Percentiles rank a stretch among this genome's conserved stretches.
These are phyloP conservation scores for Drosophila kurseongensis DNA, from an alignment of 1,140 invertebrate species.

Conservation along the genomic window DNA sequence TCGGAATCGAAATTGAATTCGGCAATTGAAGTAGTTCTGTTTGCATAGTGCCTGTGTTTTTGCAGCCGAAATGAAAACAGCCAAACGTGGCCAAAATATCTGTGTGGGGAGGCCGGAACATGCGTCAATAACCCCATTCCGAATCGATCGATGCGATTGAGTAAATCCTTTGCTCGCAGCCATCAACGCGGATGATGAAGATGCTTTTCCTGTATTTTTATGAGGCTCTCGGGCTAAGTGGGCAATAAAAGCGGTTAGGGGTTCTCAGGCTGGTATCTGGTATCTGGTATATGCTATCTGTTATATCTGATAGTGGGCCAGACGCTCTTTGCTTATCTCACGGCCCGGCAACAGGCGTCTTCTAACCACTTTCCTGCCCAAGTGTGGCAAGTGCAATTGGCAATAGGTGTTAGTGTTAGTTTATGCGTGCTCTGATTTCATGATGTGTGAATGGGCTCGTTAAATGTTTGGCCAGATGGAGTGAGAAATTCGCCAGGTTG, in stretches of 20 bases:
- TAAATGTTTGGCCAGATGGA: slow-evolving; percentile 38
- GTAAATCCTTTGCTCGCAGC: slow-evolving; percentile 45
- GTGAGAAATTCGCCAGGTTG: slow-evolving; percentile 39
- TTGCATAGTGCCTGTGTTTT: slow-evolving; percentile 50
- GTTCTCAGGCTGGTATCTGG: slow-evolving; percentile 22
- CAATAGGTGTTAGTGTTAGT: slow-evolving; percentile 41
- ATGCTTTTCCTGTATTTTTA: slow-evolving; percentile 60
- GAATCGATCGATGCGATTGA: slow-evolving; percentile 44
- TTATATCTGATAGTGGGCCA: too few relatives aligned
- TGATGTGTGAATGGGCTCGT: slow-evolving; percentile 52
- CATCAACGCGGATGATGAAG: slow-evolving; percentile 47
- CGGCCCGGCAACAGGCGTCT: slow-evolving; percentile 31
- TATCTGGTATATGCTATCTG: slow-evolving; percentile 17
- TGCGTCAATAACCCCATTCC: slow-evolving; percentile 79
- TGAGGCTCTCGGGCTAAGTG: slow-evolving; percentile 32
- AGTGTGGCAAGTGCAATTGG: slow-evolving; percentile 36
- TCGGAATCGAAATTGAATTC: slow-evolving; percentile 15
- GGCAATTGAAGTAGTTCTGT: slow-evolving; percentile 63
- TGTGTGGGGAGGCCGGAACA: slow-evolving; percentile 52
- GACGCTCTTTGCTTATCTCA: slow-evolving; percentile 50
- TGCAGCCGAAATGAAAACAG: slow-evolving; percentile 54
- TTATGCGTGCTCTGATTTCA: slow-evolving; percentile 59
- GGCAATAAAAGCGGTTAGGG: slow-evolving; percentile 37
- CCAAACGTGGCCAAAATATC: slow-evolving; percentile 36
- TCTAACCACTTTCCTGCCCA: slow-evolving; percentile 59